Evolutionary conservation across 2,113 vertebrate genomes (phyloP).

Genomic region (Phalacrocorax pelagicus): DNA sequence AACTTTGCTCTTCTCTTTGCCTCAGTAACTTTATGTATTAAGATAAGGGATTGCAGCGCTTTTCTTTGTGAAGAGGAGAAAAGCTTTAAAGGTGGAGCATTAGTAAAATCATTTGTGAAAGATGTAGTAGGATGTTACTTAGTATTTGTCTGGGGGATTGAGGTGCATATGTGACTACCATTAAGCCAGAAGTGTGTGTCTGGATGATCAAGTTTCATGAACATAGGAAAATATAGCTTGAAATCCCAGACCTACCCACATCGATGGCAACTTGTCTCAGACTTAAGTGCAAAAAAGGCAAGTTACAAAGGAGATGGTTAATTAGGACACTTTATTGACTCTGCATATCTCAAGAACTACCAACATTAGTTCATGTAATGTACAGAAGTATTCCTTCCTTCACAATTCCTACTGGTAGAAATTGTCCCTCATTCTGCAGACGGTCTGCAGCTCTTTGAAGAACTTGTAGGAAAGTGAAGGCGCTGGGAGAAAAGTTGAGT

Average conservation of each 20-base stretch:
- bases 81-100: not conserved
- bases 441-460: not conserved
- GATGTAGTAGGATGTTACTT: not conserved
- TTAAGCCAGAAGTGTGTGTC: not conserved
- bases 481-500: not conserved
- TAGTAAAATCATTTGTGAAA: not conserved
- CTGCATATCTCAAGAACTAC: not conserved
- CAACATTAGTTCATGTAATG: not conserved
- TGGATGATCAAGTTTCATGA: not conserved
- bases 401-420: not conserved
- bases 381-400: not conserved
- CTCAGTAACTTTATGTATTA: not conserved
- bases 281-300: not conserved
- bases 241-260: not conserved
- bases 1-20: not conserved
- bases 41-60: not conserved
- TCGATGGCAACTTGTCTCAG: not conserved
- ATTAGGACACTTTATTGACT: not conserved
- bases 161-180: not conserved
- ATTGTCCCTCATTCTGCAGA: not conserved
- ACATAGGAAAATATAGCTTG: not conserved
- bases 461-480: not conserved
- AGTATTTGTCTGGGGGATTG: not conserved
- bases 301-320: not conserved
- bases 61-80: not conserved